Base-by-base conservation (phyloP, 2,888 invertebrate species). In the Nowickia ferox region DNA sequence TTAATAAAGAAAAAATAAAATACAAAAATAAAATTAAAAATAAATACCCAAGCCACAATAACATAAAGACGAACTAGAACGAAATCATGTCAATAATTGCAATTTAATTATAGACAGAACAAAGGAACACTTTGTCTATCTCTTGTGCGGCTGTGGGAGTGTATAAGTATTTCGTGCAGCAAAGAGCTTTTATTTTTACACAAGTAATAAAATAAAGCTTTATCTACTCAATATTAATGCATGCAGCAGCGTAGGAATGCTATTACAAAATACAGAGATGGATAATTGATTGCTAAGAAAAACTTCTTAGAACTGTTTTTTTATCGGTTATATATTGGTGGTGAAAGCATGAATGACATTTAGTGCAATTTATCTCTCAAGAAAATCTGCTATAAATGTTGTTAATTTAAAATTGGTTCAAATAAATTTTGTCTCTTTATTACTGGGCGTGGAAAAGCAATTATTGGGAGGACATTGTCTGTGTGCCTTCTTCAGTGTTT, bases 51-150 rank as follows among this genome's bases (percentile, higher is more conserved):
- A 30, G 1, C 19, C 38, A 13, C 48, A 74, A 40, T 40, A 40
- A 59, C 65, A 68, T 75, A 44, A 66, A 83, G 51, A 57, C 40
- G 17, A 79, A 55, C 63, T 71, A 79, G 55, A 79, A 79, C 38
- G 15, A 71, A 85, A 74, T 74, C 84, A 85, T 85, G 81, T 74
- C 81, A 85, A 81, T 81, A 81, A 81, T 71, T 77, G 77, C 71
- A 69, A 76, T 42, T 77, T 66, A 81, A 80, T 76, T 63, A 59
- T 65, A 79, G 53, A 75, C 55, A 71, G 79, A 84, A 76, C 75
- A 84, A 84, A 76, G 71, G 55, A 84, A 66, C 30, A 51, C 53
- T 61, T 61, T 68, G 66, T 57, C 15, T 65, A 51, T 44, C 9
- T 63, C 42, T 15, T 40, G 13, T 44, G 15, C 38, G 46, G 15